Conservation (phyloP, 2,888 invertebrate genomes). For the Crematogaster levior region DNA sequence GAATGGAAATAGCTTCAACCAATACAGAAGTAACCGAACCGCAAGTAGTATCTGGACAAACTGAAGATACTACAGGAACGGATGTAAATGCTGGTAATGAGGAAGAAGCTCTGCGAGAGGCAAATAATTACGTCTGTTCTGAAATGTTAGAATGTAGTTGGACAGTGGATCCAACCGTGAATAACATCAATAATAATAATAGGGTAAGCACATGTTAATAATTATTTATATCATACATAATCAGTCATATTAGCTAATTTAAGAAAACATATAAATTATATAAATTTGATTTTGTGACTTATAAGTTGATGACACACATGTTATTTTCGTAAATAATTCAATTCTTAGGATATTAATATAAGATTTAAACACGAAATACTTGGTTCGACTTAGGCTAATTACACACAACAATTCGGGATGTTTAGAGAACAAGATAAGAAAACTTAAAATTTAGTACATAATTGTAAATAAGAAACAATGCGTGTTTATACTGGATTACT, state of each 20-base stretch:
- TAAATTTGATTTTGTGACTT: neutral
- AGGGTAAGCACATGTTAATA: slow-evolving; percentile 64
- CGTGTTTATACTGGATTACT: no score
- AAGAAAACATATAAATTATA: neutral
- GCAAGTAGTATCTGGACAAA: slow-evolving; percentile 68
- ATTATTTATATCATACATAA: neutral
- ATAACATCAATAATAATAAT: slow-evolving; percentile 78
- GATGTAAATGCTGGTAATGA: slow-evolving; percentile 85
- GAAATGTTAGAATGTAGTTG: slow-evolving; percentile 84
- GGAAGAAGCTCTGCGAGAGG: slow-evolving; percentile 90
- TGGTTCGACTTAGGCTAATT: neutral
- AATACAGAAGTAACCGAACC: slow-evolving; percentile 77
- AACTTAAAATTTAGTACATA: neutral
- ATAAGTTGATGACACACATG: neutral
- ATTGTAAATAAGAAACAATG: neutral
- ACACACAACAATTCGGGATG: neutral
- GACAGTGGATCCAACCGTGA: slow-evolving; percentile 82
- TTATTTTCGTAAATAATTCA: neutral
- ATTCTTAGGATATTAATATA: neutral
- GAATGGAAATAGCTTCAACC: slow-evolving; percentile 82
- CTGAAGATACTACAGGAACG: slow-evolving; percentile 71
- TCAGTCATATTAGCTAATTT: neutral
- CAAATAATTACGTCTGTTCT: slow-evolving; percentile 91
- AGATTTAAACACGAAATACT: neutral
- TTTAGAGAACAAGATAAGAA: neutral